Conservation (phyloP, 2,888 invertebrate genomes). For the Scelioninae gen. 1 region DNA sequence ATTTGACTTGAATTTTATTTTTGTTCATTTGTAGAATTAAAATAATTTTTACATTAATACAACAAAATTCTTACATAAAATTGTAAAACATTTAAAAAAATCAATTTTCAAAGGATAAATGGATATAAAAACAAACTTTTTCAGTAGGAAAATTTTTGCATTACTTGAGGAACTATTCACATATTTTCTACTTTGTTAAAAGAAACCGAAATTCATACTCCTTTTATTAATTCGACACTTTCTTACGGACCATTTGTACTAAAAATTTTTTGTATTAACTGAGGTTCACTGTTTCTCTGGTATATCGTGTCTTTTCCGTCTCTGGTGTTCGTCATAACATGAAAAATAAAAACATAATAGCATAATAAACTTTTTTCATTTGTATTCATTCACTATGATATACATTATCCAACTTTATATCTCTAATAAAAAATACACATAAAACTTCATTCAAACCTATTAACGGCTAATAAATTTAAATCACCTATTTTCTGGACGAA, state of each 20-base stretch:
- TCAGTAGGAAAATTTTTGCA: no score
- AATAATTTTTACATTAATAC: no score
- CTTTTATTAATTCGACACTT: background rate
- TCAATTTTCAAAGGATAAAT: no score
- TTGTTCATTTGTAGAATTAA: no score
- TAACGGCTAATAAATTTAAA: no score
- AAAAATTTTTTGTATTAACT: constrained; percentile 4
- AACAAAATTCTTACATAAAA: no score
- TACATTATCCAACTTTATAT: background rate
- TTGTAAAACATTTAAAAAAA: no score
- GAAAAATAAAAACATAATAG: no score
- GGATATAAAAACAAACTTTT: no score
- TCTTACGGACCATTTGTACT: constrained; percentile 9
- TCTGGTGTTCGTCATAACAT: constrained; percentile 23
- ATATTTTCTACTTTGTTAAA: constrained; percentile 30
- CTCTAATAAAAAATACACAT: background rate
- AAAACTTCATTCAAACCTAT: background rate
- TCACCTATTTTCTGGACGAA: no score
- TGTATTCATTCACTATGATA: background rate
- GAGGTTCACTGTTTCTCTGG: constrained; percentile 9
- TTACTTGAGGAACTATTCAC: background rate
- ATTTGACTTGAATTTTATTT: no score
- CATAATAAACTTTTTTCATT: no score
- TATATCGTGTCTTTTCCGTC: background rate
- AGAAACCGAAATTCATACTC: constrained; percentile 23